Base-by-base conservation (phyloP, 1,140 invertebrate species). In the Oedothorax gibbosus region DNA sequence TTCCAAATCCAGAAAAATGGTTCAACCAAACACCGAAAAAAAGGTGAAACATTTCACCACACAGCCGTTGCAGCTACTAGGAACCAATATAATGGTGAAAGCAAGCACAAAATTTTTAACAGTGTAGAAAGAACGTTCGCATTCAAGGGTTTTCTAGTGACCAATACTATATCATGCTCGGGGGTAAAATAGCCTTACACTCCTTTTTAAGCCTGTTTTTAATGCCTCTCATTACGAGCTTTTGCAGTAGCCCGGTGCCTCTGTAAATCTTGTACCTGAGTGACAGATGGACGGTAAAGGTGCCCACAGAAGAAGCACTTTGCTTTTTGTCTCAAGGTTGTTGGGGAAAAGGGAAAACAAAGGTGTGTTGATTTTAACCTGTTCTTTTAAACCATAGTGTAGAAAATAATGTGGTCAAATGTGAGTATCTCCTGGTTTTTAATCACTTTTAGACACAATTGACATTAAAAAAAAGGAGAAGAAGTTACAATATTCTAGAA, bases 131-230 rank as follows among this genome's bases (percentile, higher is more conserved):
- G 35, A 35, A 35, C 35, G 35, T 35, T 35, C 5, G 35, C 35
- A 35, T 35, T 35, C 5, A 35, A 35, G 5, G 35, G 35, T 35
- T 35, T 35, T 35, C 35, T 35, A 35, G 35, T 2, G 35, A 5
- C 35, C 35, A 35, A 35, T 35, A n/a, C 35, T 35, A 35, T 35
- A 35, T 35, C 35, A 35, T 62, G 14, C 18, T 62, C 60, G 18
- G 60, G 60, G 60, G 18, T 62, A 2, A 35, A 2, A 62, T 21
- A 49, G 79, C n/a, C n/a, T 21, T 71, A 81, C 79, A 81, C 79
- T 60, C 79, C 79, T 81, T 54, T 60, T 81, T 81, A 72, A 81
- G 72, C 79, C 79, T 18, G 49, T 21, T 81, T 81, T 81, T 81
- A 81, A 20, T 81, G 68, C 79, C 53, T 65, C 71, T 18, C 78